Conservation (phyloP, 92 coral and sea anemone species). For the Siderastrea radians region DNA sequence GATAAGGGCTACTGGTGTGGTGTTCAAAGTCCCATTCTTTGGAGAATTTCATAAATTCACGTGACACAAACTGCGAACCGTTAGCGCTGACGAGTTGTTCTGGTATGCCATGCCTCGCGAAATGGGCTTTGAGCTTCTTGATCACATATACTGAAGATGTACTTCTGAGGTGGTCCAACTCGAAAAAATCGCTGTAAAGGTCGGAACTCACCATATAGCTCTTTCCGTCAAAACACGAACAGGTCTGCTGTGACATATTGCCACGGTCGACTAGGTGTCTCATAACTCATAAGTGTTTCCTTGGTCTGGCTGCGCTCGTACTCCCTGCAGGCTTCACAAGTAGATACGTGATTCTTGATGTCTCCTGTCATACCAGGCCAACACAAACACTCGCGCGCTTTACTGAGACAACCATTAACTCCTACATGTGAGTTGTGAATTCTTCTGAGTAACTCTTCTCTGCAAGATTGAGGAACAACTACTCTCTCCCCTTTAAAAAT, state of each 20-base stretch:
- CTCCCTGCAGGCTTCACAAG: neutral
- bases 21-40: too few relatives aligned
- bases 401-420: conserved; percentile 25
- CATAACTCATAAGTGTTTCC: neutral
- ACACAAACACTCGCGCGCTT: conserved; percentile 29
- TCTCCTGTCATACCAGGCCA: conserved; percentile 55
- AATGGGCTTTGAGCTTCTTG: conserved; percentile 6
- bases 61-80: conserved; percentile 23
- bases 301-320: conserved; percentile 44
- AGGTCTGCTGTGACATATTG: conserved; percentile 5
- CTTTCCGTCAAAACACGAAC: neutral
- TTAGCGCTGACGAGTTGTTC: conserved; percentile 17
- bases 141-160: conserved; percentile 2
- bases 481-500: conserved; percentile 40
- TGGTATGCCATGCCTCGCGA: conserved; percentile 28
- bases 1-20: too few relatives aligned
- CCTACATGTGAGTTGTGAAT: conserved; percentile 4
- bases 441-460: conserved; percentile 28
- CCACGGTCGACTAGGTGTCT: neutral
- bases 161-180: conserved; percentile 18
- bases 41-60: neutral
- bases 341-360: conserved; percentile 35
- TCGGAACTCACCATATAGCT: conserved; percentile 20
- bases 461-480: conserved; percentile 23
- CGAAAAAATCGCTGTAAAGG: conserved; percentile 20